phyloP scores from a whole-genome alignment of 2,888 invertebrate genomes.

The Achlya flavicornis region DNA sequence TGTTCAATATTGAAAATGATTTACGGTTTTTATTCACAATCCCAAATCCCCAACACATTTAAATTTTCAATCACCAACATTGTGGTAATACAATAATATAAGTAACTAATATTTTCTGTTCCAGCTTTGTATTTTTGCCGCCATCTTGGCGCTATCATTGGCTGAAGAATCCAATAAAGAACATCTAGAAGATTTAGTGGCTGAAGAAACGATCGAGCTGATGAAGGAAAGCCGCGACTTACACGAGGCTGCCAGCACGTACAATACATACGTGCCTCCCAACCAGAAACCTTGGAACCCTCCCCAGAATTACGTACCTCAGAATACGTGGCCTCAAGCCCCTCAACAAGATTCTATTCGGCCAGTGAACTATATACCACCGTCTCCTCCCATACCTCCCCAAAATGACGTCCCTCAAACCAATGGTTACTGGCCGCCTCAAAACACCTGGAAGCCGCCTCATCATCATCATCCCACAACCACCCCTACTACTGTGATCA shows the following conservation, averaged over 20 bases:
- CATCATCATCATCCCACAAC: conserved; percentile 38
- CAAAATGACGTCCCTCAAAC: conserved; percentile 31
- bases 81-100: not conserved
- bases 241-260: conserved; percentile 52
- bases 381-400: conserved; percentile 29
- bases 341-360: conserved; percentile 19
- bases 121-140: conserved; percentile 61
- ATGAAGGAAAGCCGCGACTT: too few relatives aligned
- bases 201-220: conserved; percentile 53
- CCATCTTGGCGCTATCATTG: conserved; percentile 61
- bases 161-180: conserved; percentile 54
- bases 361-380: conserved; percentile 12
- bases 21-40: too few relatives aligned
- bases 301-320: conserved; percentile 31
- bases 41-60: too few relatives aligned
- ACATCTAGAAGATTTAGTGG: conserved; percentile 56
- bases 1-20: too few relatives aligned
- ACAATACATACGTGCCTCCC: conserved; percentile 47
- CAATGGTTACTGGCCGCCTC: conserved; percentile 22
- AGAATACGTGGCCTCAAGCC: conserved; percentile 32
- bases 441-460: conserved; percentile 35
- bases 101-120: conserved; percentile 24
- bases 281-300: conserved; percentile 45
- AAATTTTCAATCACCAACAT: too few relatives aligned
- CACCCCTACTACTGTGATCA: conserved; percentile 70